A percentile compares a stretch with the other conserved stretches of the same genome.
Conservation (phyloP, 1,140 invertebrate genomes). For the Saccostrea cuccullata region DNA sequence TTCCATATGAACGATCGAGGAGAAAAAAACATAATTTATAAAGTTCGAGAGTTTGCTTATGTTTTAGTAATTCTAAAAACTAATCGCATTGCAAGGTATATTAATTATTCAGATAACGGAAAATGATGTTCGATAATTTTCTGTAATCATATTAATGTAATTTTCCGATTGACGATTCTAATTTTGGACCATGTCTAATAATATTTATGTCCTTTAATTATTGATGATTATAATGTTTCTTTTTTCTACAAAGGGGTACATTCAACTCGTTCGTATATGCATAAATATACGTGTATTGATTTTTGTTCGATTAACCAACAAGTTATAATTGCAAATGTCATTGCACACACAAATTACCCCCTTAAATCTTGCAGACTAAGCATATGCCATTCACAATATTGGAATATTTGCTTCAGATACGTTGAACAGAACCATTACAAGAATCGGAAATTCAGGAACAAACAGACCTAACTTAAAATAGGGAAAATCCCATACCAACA, state of each 20-base stretch:
- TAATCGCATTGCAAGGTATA: not conserved
- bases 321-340: no score
- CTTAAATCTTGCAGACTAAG: not conserved
- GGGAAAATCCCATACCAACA: conserved; percentile 27
- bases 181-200: no score
- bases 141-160: not conserved
- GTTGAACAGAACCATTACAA: not conserved
- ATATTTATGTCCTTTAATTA: not conserved
- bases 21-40: not conserved
- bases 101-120: conserved; percentile 4
- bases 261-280: not conserved
- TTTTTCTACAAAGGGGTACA: not conserved
- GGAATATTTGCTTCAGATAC: not conserved
- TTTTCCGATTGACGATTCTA: not conserved
- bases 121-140: not conserved
- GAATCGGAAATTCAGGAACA: not conserved
- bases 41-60: no score
- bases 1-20: not conserved
- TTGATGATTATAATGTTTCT: not conserved
- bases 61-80: not conserved
- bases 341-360: not conserved
- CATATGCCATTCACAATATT: not conserved
- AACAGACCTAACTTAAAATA: not conserved
- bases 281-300: not conserved
- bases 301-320: no score